Conservation (phyloP, 2,888 invertebrate species). For the Carcina quercana region DNA sequence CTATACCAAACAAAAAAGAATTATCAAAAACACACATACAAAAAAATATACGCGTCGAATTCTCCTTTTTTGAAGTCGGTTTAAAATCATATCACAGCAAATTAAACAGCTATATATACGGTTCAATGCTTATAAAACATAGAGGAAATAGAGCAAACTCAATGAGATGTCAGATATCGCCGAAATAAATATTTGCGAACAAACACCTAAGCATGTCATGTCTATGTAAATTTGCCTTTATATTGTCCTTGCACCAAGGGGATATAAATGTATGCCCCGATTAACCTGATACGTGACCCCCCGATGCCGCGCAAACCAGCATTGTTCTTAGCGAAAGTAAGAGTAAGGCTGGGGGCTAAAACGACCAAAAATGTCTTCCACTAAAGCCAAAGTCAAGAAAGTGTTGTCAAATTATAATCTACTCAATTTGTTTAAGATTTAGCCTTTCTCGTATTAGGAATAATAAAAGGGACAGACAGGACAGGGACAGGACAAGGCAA, state of each 20-base stretch:
- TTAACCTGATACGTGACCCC: constrained; percentile 45
- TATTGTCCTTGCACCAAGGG: constrained; percentile 34
- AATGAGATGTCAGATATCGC: constrained; percentile 22
- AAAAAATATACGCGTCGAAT: no score
- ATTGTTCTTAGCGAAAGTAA: constrained; percentile 43
- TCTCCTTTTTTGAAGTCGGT: neutral
- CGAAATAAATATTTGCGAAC: constrained; percentile 34
- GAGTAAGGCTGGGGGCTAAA: no score
- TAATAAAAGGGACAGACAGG: no score
- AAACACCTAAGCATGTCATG: constrained; percentile 35
- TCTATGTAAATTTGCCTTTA: constrained; percentile 44
- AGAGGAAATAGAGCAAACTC: constrained; percentile 37
- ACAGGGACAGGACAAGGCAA: no score
- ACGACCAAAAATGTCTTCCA: no score
- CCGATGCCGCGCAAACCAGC: constrained; percentile 14
- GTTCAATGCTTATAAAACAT: no score
- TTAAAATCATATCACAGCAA: no score
- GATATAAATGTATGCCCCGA: constrained; percentile 30
- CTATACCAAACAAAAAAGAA: neutral
- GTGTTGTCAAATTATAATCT: no score
- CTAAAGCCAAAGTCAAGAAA: no score
- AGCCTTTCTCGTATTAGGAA: no score
- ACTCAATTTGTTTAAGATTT: no score
- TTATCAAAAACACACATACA: neutral
- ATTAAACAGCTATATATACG: no score